Conservation (phyloP, 2,888 invertebrate species). For the Chironomus tentans region DNA sequence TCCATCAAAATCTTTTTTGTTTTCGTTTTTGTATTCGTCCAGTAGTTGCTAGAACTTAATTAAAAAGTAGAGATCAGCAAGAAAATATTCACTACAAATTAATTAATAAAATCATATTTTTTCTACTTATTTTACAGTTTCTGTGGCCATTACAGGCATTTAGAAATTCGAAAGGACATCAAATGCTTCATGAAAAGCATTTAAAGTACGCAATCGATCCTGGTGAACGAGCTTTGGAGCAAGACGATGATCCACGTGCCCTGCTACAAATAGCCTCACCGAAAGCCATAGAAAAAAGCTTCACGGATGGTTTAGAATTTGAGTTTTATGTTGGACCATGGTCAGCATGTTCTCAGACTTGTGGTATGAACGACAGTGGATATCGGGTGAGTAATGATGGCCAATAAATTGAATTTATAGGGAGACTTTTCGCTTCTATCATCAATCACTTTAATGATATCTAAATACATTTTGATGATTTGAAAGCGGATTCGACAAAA, state of each 20-base stretch:
- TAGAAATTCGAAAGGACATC: slow-evolving; percentile 60
- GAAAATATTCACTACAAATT: background rate
- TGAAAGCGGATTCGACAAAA: too few species aligned
- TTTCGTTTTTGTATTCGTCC: background rate
- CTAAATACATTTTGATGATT: too few species aligned
- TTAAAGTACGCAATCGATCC: slow-evolving; percentile 17
- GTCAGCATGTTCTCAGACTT: slow-evolving; percentile 77
- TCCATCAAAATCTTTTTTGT: background rate
- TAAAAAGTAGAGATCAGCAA: background rate
- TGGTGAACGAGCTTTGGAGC: slow-evolving; percentile 1
- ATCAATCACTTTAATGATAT: slow-evolving; percentile 5
- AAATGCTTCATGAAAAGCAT: slow-evolving; percentile 46
- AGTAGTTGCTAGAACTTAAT: too few species aligned
- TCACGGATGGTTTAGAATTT: slow-evolving; percentile 42
- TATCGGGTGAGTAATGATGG: slow-evolving; percentile 35
- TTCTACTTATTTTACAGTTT: slow-evolving; percentile 49
- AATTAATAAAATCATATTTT: background rate
- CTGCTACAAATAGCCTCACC: slow-evolving; percentile 38
- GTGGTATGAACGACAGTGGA: slow-evolving; percentile 60
- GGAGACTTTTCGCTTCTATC: slow-evolving; percentile 30
- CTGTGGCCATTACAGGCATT: slow-evolving; percentile 75
- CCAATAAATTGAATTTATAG: slow-evolving; percentile 32
- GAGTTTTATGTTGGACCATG: slow-evolving; percentile 76
- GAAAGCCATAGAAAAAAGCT: slow-evolving; percentile 39
- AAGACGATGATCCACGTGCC: slow-evolving; percentile 20